Base-by-base conservation (phyloP, 2,888 invertebrate genomes). In the Drosophila silvestris region DNA sequence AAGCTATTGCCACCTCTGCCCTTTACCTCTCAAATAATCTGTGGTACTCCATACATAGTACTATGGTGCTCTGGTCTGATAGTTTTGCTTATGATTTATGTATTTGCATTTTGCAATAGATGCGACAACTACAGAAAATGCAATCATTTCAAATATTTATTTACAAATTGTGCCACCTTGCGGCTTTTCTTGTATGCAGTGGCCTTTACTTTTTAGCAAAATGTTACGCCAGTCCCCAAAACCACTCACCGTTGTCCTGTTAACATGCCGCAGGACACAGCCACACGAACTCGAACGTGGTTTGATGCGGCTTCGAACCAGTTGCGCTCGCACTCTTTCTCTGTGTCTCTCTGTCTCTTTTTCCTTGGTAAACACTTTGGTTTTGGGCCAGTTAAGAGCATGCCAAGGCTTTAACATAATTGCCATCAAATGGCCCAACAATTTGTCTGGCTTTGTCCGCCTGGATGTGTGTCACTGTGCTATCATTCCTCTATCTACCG, bases 101-200 rank as follows among this genome's bases (percentile, higher is more conserved):
- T 63, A 79, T 79, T 70, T 79, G 62, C 62, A 47, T 76, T 67
- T 70, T 62, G 62, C 62, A 54, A 76, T 66, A 56, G 59, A 69
- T 77, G 66, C 64, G 41, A 33, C 22, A 52, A 47, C 54, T 2
- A 12, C 35, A 54, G 77, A 56, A 71, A 76, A 77, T 72, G 81
- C 77, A 77, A 79, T 72, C 77, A 81, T 81, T 79, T 81, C 35
- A 65, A 81, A 77, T 81, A 79, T 77, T 77, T 81, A 81, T 79
- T 81, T 79, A 68, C 77, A 62, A 62, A 60, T 35, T 77, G 52
- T 72, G 62, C 28, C 54, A 56, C 53, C 47, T 22, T 77, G 72
- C 64, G 63, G 78, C 57, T 67, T 77, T 64, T 44, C 44, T 50
- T 54, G 71, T 68, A 58, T 70, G 66, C 57, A 63, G 51, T 61